Evolutionary conservation across 2,797 vertebrate species (phyloP), one percentile per base, ranked within the genome.

Genomic region (Sebastes minor): DNA sequence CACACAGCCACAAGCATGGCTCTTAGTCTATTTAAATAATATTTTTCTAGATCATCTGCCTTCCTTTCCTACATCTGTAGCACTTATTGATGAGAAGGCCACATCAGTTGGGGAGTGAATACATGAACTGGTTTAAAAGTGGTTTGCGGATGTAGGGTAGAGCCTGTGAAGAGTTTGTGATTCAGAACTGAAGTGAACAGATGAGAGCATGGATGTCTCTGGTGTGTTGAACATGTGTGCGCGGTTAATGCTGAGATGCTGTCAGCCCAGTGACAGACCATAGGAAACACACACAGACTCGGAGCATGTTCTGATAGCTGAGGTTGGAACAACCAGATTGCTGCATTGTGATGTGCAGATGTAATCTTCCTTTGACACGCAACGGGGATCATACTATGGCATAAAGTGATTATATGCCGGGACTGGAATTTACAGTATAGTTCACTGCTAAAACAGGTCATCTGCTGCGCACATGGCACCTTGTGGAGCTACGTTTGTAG

Each of bases 291-390:
- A 74, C 81, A 80, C 66, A 59, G 65, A 59, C 80, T 71, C 35
- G 53, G 61, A 80, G 71, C 70, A 49, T 81, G 81, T 62, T 87
- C 87, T 79, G 82, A 92, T 90, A 71, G 87, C 81, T 89, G 90
- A 86, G 79, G 89, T 88, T 67, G 73, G 87, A 92, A 74, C 57
- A 82, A 71, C 75, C 89, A 73, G 72, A 86, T 74, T 64, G 60
- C 81, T 70, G 84, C 91, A 88, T 91, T 88, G 80, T 89, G 83
- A 91, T 83, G 87, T 83, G 76, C 72, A 74, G 69, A 91, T 88
- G 92, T 94, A 92, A 94, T 91, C 86, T 67, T 71, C 75, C 71
- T 86, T 71, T 90, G 86, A 93, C 93, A 94, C 87, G 88, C 92
- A 91, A 88, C 52, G 1, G 80, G 76, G 72, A 88, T 91, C 86